These are phyloP conservation scores for Spermophilus dauricus DNA, from an alignment of 2,113 vertebrate species.

Conservation along the genomic window DNA sequence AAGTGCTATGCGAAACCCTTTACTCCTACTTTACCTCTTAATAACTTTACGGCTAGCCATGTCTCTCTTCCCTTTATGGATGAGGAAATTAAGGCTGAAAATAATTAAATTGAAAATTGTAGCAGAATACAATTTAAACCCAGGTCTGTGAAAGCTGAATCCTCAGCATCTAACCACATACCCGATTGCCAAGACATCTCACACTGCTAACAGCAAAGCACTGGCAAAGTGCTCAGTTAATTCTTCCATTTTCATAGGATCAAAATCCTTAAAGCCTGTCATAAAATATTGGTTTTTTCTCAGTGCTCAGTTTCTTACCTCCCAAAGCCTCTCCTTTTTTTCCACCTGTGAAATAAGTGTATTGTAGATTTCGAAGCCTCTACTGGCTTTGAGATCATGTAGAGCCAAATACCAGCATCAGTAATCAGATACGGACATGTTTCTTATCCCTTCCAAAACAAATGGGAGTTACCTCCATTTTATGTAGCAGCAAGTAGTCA, in stretches of 20 bases:
- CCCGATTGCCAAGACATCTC: not conserved
- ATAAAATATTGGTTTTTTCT: not conserved
- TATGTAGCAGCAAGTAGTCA: not conserved
- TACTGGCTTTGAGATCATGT: not conserved
- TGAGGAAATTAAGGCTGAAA: slow-evolving; percentile 23
- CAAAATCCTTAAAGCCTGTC: not conserved
- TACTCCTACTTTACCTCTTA: not conserved
- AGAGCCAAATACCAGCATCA: not conserved
- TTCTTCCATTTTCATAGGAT: not conserved
- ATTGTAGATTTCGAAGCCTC: not conserved
- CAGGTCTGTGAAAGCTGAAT: not conserved
- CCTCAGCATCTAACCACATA: not conserved
- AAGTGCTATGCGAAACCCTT: not conserved
- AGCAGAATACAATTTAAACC: not conserved
- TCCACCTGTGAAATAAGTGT: not conserved
- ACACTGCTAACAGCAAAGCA: not conserved
- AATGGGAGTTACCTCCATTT: not conserved
- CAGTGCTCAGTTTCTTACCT: not conserved
- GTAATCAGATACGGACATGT: not conserved
- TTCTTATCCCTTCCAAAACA: not conserved
- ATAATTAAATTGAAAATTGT: not conserved
- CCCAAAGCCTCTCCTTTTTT: not conserved
- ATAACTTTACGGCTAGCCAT: not conserved
- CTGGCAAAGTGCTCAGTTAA: not conserved
- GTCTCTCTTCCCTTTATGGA: not conserved